phyloP scores from a whole-genome alignment of 2,888 invertebrate genomes.

The Ophioninae sp. region DNA sequence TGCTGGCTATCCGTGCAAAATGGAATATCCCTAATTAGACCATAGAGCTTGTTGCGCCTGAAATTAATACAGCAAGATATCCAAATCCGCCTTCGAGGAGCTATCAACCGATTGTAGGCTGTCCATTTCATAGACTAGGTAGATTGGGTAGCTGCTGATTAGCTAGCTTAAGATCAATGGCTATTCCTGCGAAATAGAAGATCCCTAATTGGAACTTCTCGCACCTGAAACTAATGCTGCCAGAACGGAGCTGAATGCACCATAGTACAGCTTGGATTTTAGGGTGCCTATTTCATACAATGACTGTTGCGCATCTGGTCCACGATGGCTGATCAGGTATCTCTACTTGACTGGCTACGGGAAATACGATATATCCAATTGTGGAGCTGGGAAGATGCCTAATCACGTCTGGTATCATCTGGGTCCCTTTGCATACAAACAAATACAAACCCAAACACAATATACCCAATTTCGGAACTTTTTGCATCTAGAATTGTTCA shows the following conservation, averaged over 20 bases:
- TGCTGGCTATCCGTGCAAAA: not conserved
- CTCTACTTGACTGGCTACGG: no score
- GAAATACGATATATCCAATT: no score
- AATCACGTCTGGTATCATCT: not conserved
- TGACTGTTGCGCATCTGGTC: no score
- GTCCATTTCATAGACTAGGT: not conserved
- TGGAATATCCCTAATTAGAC: not conserved
- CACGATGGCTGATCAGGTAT: no score
- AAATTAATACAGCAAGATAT: not conserved
- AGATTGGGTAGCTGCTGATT: not conserved
- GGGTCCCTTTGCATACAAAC: slow-evolving; percentile 14
- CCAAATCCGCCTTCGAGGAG: not conserved
- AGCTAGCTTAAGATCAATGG: not conserved
- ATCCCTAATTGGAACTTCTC: not conserved
- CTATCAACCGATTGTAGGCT: not conserved
- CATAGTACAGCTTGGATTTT: no score
- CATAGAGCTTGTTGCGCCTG: not conserved
- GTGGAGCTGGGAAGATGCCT: not conserved
- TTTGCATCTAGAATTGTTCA: not conserved
- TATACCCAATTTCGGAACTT: no score
- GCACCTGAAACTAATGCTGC: not conserved
- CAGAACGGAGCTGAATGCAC: not conserved
- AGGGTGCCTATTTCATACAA: no score
- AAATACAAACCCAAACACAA: no score
- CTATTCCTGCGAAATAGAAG: not conserved